Evolutionary conservation across 1,140 invertebrate species (phyloP), one percentile per base, ranked within the genome.

Genomic region (Brachionus rubens): DNA sequence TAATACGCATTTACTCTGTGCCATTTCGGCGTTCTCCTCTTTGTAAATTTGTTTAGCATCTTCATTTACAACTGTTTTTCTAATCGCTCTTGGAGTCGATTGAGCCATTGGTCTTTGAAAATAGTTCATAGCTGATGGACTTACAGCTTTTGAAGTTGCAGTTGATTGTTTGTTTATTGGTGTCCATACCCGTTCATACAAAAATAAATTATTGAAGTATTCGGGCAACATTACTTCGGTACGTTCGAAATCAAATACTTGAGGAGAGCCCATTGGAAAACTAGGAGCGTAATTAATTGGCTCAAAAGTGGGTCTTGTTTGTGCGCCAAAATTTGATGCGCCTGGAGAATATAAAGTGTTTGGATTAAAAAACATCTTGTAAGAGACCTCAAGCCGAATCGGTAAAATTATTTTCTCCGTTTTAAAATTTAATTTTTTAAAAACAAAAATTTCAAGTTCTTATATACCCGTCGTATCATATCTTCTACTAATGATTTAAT

Each of bases 151-250:
- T 16, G 43, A 10, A 12, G 16, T 26, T 46, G 43, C 12, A 19
- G 59, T 46, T 14, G 43, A 7, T 7, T 46, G 43, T 7, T 5
- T 14, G 24, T 43, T 9, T 9, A 43, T 21, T 9, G 59, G 59
- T 43, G 36, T 26, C 59, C 59, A 65, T 41, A 65, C 43, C 21
- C 10, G 40, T 65, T 65, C 59, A 41, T 41, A 65, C 43, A 65
- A 65, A 65, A 65, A 36, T 41, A 65, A 65, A 65, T 40, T 65
- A n/a, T 21, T 65, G 9, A 65, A 65, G 19, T 59, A 36, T 10
- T 36, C 30, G 2, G 54, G 36, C 7, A 59, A 7, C 36, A 9
- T 33, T 33, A 30, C 10, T 10, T 59, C 54, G 36, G 12, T 40
- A 24, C 16, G 54, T 9, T 59, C 33, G 14, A 36, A 7, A n/a